Evolutionary conservation across 92 coral and sea anemone genomes (phyloP).

Genomic region (Diadumene lineata): DNA sequence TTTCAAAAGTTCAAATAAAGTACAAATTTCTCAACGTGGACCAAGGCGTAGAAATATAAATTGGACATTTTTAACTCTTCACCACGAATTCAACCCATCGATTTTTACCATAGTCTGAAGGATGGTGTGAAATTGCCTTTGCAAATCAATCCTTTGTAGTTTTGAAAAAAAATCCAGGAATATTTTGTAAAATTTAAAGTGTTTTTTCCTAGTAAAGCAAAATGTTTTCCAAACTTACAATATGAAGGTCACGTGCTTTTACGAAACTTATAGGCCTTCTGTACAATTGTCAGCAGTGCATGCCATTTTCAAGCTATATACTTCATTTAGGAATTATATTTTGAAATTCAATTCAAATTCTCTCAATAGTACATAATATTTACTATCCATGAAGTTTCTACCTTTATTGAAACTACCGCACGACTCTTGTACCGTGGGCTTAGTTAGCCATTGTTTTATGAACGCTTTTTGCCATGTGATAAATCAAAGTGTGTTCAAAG

Average conservation of each 20-base stretch:
- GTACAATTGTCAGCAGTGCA: constrained; percentile 24
- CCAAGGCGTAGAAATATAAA: background rate
- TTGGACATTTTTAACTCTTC: background rate
- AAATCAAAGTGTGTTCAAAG: constrained; percentile 1
- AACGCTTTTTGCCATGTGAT: constrained; percentile 51
- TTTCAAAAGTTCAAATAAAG: background rate
- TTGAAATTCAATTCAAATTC: no score
- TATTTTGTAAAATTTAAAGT: background rate
- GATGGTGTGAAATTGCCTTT: background rate
- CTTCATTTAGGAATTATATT: no score
- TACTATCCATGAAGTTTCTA: no score
- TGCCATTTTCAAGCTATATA: no score
- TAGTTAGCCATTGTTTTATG: constrained; percentile 16
- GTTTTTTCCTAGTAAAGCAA: background rate
- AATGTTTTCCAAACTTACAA: constrained; percentile 20
- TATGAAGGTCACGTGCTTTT: background rate
- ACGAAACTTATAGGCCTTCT: background rate
- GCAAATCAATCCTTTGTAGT: background rate
- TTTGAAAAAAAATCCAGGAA: background rate
- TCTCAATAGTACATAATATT: no score
- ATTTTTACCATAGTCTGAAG: background rate
- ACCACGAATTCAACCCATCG: background rate
- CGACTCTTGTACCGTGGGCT: constrained; percentile 13
- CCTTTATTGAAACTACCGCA: constrained; percentile 28
- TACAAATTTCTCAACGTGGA: background rate